A percentile compares a stretch with the other conserved stretches of the same genome.
Evolutionary conservation across 2,888 invertebrate species (phyloP).

Genomic region (Troides helena): DNA sequence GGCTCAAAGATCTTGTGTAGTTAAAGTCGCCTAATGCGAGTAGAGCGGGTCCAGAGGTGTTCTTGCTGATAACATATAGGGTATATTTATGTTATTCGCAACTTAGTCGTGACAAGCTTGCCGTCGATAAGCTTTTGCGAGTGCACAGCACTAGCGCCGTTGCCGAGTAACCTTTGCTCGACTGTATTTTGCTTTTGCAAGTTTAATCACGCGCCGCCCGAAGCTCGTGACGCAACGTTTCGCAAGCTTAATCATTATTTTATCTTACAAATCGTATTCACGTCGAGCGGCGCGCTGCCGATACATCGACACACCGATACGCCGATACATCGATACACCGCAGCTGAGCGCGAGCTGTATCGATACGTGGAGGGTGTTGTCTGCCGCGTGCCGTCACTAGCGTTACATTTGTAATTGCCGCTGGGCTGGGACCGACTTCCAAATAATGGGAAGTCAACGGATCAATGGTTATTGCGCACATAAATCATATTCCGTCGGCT

Average conservation of each 20-base stretch:
- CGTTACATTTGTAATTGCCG: constrained; percentile 33
- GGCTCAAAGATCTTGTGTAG: too few species aligned
- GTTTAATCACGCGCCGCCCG: constrained; percentile 76
- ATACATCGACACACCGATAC: constrained; percentile 41
- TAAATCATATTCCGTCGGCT: constrained; percentile 32
- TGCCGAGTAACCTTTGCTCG: constrained; percentile 74
- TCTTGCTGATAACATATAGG: too few species aligned
- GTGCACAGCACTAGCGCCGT: constrained; percentile 1
- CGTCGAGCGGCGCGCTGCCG: constrained; percentile 55
- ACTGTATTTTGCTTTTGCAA: constrained; percentile 77
- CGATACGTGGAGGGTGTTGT: constrained; percentile 40
- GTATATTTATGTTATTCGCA: too few species aligned
- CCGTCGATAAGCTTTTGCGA: too few species aligned
- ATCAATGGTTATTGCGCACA: constrained; percentile 34
- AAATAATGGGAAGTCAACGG: constrained; percentile 28
- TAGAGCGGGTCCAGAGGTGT: too few species aligned
- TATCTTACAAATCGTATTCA: constrained; percentile 79
- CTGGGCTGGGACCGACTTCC: constrained; percentile 21
- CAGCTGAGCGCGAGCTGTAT: constrained; percentile 31
- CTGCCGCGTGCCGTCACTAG: constrained; percentile 45
- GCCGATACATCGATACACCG: background rate
- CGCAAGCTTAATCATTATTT: constrained; percentile 77
- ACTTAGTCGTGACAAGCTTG: too few species aligned
- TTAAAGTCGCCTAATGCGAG: too few species aligned
- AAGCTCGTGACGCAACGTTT: constrained; percentile 77